A percentile compares a stretch with the other conserved stretches of the same genome.
phyloP scores from a whole-genome alignment of 2,113 vertebrate species.

The Sinocyclocheilus anshuiensis region DNA sequence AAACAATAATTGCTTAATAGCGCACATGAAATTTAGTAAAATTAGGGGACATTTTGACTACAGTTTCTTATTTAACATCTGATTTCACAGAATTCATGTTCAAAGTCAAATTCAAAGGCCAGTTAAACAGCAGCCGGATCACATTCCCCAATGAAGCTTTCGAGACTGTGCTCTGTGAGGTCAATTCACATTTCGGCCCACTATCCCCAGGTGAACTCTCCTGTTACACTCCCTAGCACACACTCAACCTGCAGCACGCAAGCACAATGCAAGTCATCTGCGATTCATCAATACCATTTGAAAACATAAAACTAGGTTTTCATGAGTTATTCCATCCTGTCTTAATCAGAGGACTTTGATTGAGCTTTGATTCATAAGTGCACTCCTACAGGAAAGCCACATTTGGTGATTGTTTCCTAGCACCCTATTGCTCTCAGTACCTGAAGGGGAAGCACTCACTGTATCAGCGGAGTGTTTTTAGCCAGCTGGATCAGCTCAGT shows the following conservation, averaged over 20 bases:
- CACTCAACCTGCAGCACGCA: background rate
- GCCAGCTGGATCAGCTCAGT: background rate
- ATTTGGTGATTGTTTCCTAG: background rate
- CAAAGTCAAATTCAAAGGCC: constrained; percentile 37
- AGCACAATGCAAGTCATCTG: constrained; percentile 23
- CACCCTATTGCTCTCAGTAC: background rate
- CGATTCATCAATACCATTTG: constrained; percentile 6
- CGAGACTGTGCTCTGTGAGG: constrained; percentile 2
- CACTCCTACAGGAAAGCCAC: background rate
- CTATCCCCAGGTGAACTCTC: constrained; percentile 42
- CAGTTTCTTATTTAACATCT: background rate
- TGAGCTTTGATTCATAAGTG: background rate
- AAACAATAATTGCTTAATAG: background rate
- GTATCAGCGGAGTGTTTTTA: background rate
- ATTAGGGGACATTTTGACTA: too few relatives aligned
- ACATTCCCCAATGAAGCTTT: constrained; percentile 22
- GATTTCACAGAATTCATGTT: background rate
- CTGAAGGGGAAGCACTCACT: background rate
- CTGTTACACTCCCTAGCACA: background rate
- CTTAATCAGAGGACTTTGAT: background rate
- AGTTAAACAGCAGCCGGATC: constrained; percentile 2
- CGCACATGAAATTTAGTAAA: too few relatives aligned
- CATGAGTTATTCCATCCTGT: background rate
- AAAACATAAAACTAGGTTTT: constrained; percentile 4
- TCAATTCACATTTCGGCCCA: constrained; percentile 2